A percentile compares a stretch with the other conserved stretches of the same genome.
phyloP scores from a whole-genome alignment of 2,888 invertebrate species.

The Trichopoda pennipes region DNA sequence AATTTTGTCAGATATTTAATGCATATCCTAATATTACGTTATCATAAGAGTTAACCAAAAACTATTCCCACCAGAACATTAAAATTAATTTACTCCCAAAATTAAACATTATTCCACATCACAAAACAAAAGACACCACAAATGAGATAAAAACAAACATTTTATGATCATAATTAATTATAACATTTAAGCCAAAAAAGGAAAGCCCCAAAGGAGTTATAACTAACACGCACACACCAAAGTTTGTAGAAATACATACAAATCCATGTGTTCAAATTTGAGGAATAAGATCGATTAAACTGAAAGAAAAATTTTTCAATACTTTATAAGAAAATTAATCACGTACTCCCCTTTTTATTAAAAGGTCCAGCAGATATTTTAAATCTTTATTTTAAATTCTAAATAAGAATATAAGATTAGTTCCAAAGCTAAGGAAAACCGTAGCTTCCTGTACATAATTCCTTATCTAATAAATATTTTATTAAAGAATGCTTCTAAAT shows the following conservation, averaged over 20 bases:
- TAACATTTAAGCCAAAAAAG: slow-evolving; percentile 45
- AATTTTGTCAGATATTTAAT: slow-evolving; percentile 4
- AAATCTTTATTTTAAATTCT: too few species aligned
- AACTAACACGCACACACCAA: slow-evolving; percentile 12
- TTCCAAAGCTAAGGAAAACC: too few species aligned
- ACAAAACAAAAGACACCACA: slow-evolving; percentile 46
- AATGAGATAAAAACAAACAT: slow-evolving; percentile 59
- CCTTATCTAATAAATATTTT: too few species aligned
- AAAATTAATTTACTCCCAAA: slow-evolving; percentile 44
- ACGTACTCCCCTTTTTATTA: not conserved
- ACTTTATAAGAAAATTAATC: not conserved
- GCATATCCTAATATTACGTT: not conserved
- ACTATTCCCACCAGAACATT: slow-evolving; percentile 47
- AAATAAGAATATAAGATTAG: too few species aligned
- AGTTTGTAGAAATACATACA: not conserved
- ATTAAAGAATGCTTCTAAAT: too few species aligned
- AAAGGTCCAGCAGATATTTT: too few species aligned
- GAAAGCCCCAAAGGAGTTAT: slow-evolving; percentile 47
- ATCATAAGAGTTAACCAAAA: slow-evolving; percentile 2
- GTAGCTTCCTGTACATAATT: too few species aligned
- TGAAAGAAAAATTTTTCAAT: not conserved
- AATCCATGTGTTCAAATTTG: not conserved
- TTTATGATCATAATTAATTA: slow-evolving; percentile 63
- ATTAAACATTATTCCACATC: slow-evolving; percentile 21
- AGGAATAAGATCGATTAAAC: slow-evolving; percentile 6